Base-by-base conservation (phyloP, 1,140 invertebrate species). In the Nixonia krombeini region DNA sequence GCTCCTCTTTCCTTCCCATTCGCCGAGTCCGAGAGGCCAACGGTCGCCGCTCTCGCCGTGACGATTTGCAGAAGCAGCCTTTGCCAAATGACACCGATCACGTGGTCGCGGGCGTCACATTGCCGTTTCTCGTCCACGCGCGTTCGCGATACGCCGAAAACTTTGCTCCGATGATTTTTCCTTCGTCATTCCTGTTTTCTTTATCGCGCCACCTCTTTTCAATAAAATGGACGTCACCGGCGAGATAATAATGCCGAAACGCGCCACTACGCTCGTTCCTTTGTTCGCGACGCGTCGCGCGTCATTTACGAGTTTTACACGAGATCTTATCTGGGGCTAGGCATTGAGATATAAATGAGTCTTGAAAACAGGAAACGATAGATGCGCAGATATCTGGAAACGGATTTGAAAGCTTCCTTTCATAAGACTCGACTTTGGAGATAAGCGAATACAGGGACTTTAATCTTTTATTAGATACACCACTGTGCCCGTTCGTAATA, bases 41-140 rank as follows among this genome's bases (percentile, higher is more conserved):
- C 77, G 80, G 77, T 80, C 80, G 78, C 78, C 77, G 79, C 75
- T 70, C 33, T 10, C 2, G 7, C 56, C 46, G 42, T 56, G 50
- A 67, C 57, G 33, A 69, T 67, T 61, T 13, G 13, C 33, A 35
- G 33, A 35, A 21, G n/a, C 21, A 21, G 33, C 33, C 2, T 13
- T 6, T 7, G 33, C 2, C 13, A 35, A 21, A n/a, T n/a, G n/a
- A n/a, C n/a, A n/a, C n/a, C n/a, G n/a, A n/a, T n/a, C n/a, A n/a
- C n/a, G n/a, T n/a, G n/a, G n/a, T n/a, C n/a, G n/a, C n/a, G n/a
- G n/a, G n/a, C n/a, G n/a, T n/a, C n/a, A n/a, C n/a, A n/a, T n/a
- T n/a, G n/a, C n/a, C n/a, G n/a, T n/a, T n/a, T n/a, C n/a, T n/a
- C n/a, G n/a, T n/a, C n/a, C n/a, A n/a, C n/a, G n/a, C n/a, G n/a